Base-by-base conservation (phyloP, 1,140 invertebrate species). In the Atta colombica region DNA sequence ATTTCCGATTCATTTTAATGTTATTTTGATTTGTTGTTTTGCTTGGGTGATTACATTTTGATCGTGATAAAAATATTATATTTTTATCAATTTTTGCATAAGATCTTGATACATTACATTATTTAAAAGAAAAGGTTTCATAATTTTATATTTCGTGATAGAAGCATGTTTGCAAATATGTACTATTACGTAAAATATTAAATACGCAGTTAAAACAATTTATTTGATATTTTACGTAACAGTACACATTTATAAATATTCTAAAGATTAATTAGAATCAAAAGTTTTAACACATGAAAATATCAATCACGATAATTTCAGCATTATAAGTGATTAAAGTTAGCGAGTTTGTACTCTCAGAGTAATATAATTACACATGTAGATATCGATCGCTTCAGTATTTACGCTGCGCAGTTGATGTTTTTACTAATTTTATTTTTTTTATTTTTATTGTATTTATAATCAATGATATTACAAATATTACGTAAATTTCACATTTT, bases 321-420 rank as follows among this genome's bases (percentile, higher is more conserved):
- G n/a, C n/a, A n/a, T 58, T 21, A 58, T 58, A 58, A 51, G 21
- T 21, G 21, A 69, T 69, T 69, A 69, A 69, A 69, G 35, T 68
- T 49, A 21, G 21, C 21, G 4, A 45, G 65, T 25, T 69, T 0
- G 1, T 21, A 21, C 21, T 51, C 5, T 69, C 14, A 7, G 0
- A 28, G 49, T 14, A 6, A 4, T 21, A 69, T 45, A 66, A 45
- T 49, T 66, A n/a, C 21, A 69, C 39, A 10, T 69, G 66, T 28
- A 8, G 21, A 28, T 25, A 69, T 69, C 66, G 39, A 69, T 69
- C 66, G 66, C 2, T 25, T 14, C 39, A 69, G 16, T 18, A 25
- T 69, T 51, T 69, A 16, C 2, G 25, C 21, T 28, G 66, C 18
- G 28, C 66, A 69, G 14, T 69, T 69, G 12, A 25, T 51, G 8